Conservation (phyloP, 1,140 invertebrate genomes). For the Brachionus rotundiformis region DNA sequence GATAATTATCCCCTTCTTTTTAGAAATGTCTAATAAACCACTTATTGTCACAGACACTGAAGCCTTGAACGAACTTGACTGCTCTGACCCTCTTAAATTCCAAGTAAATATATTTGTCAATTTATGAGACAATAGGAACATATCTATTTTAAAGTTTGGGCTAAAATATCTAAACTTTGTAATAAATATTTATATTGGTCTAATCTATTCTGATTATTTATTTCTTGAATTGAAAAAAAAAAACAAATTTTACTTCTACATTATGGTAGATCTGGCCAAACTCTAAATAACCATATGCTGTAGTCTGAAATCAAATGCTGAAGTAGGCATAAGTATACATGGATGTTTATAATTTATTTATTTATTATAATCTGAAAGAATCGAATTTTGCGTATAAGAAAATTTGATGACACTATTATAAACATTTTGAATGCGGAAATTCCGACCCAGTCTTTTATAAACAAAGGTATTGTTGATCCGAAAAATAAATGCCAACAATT, state of each 20-base stretch:
- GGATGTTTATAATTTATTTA: background rate
- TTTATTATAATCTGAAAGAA: background rate
- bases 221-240: background rate
- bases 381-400: constrained; percentile 21
- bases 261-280: background rate
- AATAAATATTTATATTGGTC: background rate
- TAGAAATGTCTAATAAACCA: constrained; percentile 15
- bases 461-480: constrained; percentile 34
- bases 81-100: constrained; percentile 38
- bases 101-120: constrained; percentile 37
- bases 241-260: background rate
- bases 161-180: background rate
- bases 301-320: constrained; percentile 1
- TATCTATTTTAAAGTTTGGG: background rate
- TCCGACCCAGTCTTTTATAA: constrained; percentile 28
- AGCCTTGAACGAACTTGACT: constrained; percentile 36
- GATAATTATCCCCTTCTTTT: background rate
- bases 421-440: constrained; percentile 44
- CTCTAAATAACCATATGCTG: constrained; percentile 1
- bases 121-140: background rate
- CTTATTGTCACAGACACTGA: constrained; percentile 27
- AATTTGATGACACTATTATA: constrained; percentile 50
- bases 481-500: constrained; percentile 43
- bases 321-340: background rate
- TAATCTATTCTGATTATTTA: background rate